Percentiles rank a stretch among this genome's conserved stretches.
phyloP scores from a whole-genome alignment of 2,113 vertebrate species.

The Isichthys henryi region DNA sequence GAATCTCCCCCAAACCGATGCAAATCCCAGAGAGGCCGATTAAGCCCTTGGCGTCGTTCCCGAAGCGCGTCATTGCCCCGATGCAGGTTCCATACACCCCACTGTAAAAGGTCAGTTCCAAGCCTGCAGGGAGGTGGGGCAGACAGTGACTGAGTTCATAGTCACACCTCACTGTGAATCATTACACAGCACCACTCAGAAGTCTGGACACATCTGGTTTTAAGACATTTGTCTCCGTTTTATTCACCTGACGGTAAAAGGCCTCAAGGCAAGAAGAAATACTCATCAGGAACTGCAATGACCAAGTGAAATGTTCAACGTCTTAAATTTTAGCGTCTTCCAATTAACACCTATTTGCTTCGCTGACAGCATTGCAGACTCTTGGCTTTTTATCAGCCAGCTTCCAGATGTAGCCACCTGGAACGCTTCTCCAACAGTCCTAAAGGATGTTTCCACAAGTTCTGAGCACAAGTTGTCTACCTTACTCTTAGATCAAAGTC shows the following conservation, averaged over 20 bases:
- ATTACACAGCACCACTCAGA: background rate
- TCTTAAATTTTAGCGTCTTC: background rate
- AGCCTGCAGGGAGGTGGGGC: conserved; percentile 53
- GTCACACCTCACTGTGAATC: background rate
- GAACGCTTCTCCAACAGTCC: background rate
- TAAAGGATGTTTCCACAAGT: background rate
- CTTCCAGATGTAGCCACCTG: background rate
- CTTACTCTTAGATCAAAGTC: background rate
- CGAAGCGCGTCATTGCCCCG: conserved; percentile 81
- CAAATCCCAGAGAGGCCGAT: conserved; percentile 95
- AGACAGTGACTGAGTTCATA: background rate
- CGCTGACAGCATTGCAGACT: background rate
- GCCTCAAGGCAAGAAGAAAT: background rate
- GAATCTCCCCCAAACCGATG: conserved; percentile 87
- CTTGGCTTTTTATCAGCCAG: background rate
- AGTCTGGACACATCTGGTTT: background rate
- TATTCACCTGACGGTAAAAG: background rate
- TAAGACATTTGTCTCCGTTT: background rate
- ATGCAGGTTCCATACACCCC: conserved; percentile 93
- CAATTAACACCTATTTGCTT: background rate
- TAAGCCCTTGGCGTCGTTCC: conserved; percentile 79
- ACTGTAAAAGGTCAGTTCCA: conserved; percentile 92
- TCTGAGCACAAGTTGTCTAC: background rate
- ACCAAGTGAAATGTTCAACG: background rate
- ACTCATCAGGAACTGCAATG: background rate